phyloP scores from a whole-genome alignment of 2,797 vertebrate genomes.

The Scolopax rusticola region DNA sequence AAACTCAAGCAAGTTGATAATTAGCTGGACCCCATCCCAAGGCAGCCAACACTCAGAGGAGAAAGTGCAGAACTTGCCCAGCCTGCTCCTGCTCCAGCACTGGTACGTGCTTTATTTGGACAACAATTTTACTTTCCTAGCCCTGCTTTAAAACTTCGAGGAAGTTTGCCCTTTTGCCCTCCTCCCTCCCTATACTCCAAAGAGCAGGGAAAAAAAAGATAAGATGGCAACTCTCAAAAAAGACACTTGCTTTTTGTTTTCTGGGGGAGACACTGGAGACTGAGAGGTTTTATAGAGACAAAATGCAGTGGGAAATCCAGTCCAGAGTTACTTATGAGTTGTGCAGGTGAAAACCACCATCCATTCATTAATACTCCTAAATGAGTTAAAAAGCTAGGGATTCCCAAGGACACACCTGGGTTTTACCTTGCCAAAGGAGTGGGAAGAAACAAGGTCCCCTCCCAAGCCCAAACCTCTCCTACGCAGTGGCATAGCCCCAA shows the following conservation, averaged over 20 bases:
- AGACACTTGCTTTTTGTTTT: not conserved
- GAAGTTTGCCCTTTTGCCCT: slow-evolving; percentile 32
- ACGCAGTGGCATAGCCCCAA: slow-evolving; percentile 24
- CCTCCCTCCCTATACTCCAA: not conserved
- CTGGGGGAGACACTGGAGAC: not conserved
- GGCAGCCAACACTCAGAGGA: not conserved
- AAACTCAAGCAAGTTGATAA: not conserved
- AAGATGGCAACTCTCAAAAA: not conserved
- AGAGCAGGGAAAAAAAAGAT: not conserved
- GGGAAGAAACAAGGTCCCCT: slow-evolving; percentile 63
- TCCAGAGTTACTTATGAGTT: not conserved
- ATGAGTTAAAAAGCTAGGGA: slow-evolving; percentile 35
- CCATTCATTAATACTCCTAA: not conserved
- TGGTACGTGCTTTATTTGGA: not conserved
- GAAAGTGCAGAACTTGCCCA: slow-evolving; percentile 1
- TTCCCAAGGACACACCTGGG: slow-evolving; percentile 68
- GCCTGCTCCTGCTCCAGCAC: not conserved
- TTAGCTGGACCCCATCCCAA: slow-evolving; percentile 10
- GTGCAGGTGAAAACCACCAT: slow-evolving; percentile 47
- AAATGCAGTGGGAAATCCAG: not conserved
- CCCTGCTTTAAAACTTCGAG: not conserved
- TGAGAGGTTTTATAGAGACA: not conserved
- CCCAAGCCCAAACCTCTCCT: slow-evolving; percentile 53
- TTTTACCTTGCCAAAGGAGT: slow-evolving; percentile 52
- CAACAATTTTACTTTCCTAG: not conserved